phyloP scores from a whole-genome alignment of 2,113 vertebrate genomes.

The Rallus limicola region DNA sequence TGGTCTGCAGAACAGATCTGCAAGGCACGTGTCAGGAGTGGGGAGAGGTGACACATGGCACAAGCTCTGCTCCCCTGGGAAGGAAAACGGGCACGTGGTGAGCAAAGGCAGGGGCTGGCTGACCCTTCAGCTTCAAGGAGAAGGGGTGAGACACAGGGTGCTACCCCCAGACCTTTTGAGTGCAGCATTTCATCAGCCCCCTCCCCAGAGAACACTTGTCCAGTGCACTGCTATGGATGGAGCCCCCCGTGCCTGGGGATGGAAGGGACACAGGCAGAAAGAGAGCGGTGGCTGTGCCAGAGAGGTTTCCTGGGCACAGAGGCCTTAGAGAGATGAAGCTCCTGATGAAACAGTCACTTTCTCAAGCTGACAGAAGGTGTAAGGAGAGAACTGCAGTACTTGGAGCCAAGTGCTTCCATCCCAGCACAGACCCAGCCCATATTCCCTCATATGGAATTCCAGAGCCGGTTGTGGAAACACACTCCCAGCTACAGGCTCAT shows the following conservation, averaged over 20 bases:
- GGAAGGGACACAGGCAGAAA: neutral
- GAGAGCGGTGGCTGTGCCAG: neutral
- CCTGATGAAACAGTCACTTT: neutral
- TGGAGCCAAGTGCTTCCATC: neutral
- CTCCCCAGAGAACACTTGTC: neutral
- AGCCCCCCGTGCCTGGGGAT: neutral
- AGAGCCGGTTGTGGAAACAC: neutral
- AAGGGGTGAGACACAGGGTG: neutral
- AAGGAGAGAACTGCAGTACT: neutral
- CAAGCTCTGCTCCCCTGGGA: neutral
- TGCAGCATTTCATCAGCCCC: neutral
- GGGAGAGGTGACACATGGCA: neutral
- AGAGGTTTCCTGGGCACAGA: neutral
- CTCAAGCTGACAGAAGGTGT: neutral
- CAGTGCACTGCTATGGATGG: neutral
- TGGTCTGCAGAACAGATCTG: neutral
- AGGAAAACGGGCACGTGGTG: neutral
- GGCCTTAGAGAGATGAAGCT: neutral
- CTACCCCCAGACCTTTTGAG: neutral
- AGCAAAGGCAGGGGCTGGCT: neutral
- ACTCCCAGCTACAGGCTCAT: neutral
- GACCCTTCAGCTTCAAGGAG: neutral
- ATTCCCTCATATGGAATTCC: conserved; percentile 26
- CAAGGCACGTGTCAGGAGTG: neutral
- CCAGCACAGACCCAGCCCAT: neutral